A percentile compares a stretch with the other conserved stretches of the same genome.
These are phyloP conservation scores for Coptotermes formosanus DNA, from an alignment of 1,140 invertebrate species.

Conservation along the genomic window DNA sequence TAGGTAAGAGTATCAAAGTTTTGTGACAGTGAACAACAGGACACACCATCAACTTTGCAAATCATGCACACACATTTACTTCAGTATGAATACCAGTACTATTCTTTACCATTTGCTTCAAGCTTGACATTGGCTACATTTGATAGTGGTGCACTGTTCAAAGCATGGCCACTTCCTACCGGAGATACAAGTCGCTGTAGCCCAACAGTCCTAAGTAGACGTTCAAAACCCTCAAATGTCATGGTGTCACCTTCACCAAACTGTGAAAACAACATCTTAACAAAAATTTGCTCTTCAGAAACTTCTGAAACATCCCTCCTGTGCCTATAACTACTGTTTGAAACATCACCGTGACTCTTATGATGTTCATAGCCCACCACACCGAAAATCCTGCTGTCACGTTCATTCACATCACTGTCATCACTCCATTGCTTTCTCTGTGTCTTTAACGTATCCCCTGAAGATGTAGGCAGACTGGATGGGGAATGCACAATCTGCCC, in stretches of 20 bases:
- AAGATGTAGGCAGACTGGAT: conserved; percentile 22
- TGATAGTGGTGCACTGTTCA: conserved; percentile 39
- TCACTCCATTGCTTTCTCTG: conserved; percentile 20
- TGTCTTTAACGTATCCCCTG: conserved; percentile 4
- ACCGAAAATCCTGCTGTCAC: too few relatives aligned
- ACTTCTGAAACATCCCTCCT: conserved; percentile 40
- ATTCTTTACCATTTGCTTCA: conserved; percentile 37
- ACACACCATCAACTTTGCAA: too few relatives aligned
- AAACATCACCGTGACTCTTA: too few relatives aligned
- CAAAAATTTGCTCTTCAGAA: conserved; percentile 44
- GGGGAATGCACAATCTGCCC: conserved; percentile 35
- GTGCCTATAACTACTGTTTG: neutral
- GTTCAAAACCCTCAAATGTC: conserved; percentile 64
- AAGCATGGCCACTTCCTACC: neutral
- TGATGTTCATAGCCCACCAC: too few relatives aligned
- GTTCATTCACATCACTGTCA: too few relatives aligned
- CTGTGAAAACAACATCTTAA: conserved; percentile 52
- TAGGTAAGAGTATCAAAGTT: too few relatives aligned
- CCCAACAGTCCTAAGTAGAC: conserved; percentile 60
- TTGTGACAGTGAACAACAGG: neutral
- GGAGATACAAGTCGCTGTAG: conserved; percentile 53
- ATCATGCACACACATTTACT: too few relatives aligned
- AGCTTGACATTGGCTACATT: conserved; percentile 40
- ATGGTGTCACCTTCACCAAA: conserved; percentile 57
- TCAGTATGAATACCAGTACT: neutral